A percentile compares a stretch with the other conserved stretches of the same genome.
These are phyloP conservation scores for Notarius quadriscutis DNA, from an alignment of 2,113 vertebrate species.

Conservation along the genomic window DNA sequence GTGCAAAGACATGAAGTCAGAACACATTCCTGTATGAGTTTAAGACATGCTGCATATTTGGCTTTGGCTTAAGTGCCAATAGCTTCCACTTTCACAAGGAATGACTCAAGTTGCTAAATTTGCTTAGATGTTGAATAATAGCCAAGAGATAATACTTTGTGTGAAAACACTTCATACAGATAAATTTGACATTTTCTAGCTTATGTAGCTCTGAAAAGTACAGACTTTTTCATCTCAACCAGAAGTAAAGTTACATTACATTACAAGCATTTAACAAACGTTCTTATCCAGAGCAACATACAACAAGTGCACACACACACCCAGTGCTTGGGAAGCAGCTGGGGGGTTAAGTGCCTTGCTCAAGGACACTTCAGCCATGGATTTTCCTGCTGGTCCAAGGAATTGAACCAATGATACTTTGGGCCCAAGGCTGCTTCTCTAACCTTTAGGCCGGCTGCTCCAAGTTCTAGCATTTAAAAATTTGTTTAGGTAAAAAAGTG, in stretches of 20 bases:
- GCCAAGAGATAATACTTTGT: not conserved
- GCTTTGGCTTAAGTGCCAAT: not conserved
- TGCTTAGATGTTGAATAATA: not conserved
- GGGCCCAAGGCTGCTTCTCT: too few relatives aligned
- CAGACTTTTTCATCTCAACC: not conserved
- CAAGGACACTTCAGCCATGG: too few relatives aligned
- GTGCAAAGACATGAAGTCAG: not conserved
- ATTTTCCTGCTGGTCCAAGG: too few relatives aligned
- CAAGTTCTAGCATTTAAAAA: not conserved
- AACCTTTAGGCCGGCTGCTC: too few relatives aligned
- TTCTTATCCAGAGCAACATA: too few relatives aligned
- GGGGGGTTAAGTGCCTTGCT: too few relatives aligned
- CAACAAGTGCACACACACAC: too few relatives aligned
- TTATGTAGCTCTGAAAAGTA: not conserved
- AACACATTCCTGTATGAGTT: not conserved
- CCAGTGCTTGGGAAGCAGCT: too few relatives aligned
- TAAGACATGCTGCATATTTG: not conserved
- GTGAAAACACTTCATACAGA: not conserved
- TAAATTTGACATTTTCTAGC: not conserved
- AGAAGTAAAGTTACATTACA: not conserved
- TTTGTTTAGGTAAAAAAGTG: not conserved
- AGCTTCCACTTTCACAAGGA: not conserved
- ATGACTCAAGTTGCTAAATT: slow-evolving; percentile 9
- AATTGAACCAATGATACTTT: too few relatives aligned
- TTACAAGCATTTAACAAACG: too few relatives aligned